Conservation (phyloP, 2,888 invertebrate species). For the Pristionchus entomophagus region DNA sequence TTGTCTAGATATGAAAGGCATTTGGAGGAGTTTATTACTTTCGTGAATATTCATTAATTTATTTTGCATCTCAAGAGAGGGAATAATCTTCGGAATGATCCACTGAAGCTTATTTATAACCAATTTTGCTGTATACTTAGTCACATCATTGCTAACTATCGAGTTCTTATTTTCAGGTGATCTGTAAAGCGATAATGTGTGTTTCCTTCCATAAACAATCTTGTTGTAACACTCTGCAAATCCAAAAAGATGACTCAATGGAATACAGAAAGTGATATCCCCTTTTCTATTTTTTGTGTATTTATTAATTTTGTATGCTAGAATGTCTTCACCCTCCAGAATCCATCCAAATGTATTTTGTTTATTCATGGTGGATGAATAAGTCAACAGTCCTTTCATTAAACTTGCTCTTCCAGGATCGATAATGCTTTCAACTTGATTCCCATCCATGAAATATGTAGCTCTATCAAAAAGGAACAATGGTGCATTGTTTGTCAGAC, state of each 20-base stretch:
- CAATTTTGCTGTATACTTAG: constrained; percentile 46
- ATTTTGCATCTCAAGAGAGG: constrained; percentile 39
- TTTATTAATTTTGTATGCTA: neutral
- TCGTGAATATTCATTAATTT: neutral
- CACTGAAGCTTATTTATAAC: constrained; percentile 64
- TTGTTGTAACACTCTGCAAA: neutral
- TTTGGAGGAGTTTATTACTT: neutral
- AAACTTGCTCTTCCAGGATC: neutral
- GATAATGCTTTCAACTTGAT: neutral
- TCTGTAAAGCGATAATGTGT: neutral
- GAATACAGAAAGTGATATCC: neutral
- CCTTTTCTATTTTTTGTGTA: neutral
- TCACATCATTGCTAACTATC: neutral
- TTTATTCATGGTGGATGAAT: neutral
- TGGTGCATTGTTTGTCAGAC: no score
- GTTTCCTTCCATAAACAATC: neutral
- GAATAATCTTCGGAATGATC: constrained; percentile 65
- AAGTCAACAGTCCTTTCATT: neutral
- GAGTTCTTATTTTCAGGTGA: neutral
- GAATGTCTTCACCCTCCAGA: neutral
- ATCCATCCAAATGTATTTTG: neutral
- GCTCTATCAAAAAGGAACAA: no score
- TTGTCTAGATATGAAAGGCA: constrained; percentile 57
- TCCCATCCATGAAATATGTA: neutral
- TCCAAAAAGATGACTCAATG: neutral